Base-by-base conservation (phyloP, 92 coral and sea anemone species). In the Paragorgia papillata region DNA sequence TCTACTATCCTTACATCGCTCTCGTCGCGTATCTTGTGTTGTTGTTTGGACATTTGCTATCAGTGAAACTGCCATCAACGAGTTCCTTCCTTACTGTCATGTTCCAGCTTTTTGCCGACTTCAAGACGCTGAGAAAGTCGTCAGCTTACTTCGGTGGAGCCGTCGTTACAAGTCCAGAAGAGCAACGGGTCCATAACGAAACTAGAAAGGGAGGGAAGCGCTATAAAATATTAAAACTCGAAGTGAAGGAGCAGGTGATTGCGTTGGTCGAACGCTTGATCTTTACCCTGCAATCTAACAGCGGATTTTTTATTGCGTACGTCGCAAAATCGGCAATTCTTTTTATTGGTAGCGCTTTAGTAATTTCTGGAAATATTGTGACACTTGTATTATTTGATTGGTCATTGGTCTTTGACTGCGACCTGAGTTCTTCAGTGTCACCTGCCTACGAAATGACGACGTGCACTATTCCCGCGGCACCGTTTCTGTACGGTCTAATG, bases 381-480 rank as follows among this genome's bases (percentile, higher is more conserved):
- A 57, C 78, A 18, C 78, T 71, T 53, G 49, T 71, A 7, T 1
- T 71, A 21, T 71, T 28, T 35, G 78, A 71, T 71, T 53, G 78
- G 78, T 35, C 63, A 7, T 71, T 71, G 78, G 78, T 71, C 8
- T 71, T 71, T 27, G 64, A 71, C 24, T 71, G 78, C 30, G 78
- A 71, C 19, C 31, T 71, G 20, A 35, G n/a, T 5, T 2, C 29
- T 34, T 71, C 31, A 31, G 78, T 71, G 50, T 19, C 78, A 1
- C 1, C 64, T 2, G 1, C 32, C 44, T 71, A 71, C 58, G 64
- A 53, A 2, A 24, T 31, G 25, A 51, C 78, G 31, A 55, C 46
- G 7, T 71, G 78, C 29, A 71, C 78, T n/a, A 71, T 71, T 55
- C 78, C 78, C 14, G 78, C 78, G 22, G 78, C 78, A 13, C 78